These are phyloP conservation scores for Catocala sponsa DNA, from an alignment of 2,888 invertebrate genomes.

Conservation along the genomic window DNA sequence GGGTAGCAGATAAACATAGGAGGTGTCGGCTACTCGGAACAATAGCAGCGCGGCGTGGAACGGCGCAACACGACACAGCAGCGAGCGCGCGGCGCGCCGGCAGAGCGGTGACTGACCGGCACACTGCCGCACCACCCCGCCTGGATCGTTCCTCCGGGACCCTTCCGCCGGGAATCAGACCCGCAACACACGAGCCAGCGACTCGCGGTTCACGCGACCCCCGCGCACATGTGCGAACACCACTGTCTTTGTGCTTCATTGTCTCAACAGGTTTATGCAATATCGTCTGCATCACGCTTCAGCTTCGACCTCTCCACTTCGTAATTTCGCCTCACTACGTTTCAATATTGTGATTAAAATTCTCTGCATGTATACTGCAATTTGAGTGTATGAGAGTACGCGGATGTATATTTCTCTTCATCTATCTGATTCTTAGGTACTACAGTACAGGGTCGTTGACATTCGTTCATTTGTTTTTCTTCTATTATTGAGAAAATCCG, in stretches of 20 bases:
- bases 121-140: constrained; percentile 84
- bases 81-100: constrained; percentile 83
- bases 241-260: constrained; percentile 60
- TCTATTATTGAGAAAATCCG: constrained; percentile 37
- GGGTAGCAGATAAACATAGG: constrained; percentile 75
- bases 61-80: constrained; percentile 57
- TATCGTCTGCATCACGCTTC: constrained; percentile 36
- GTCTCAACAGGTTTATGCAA: constrained; percentile 56
- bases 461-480: constrained; percentile 42
- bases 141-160: constrained; percentile 81
- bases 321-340: constrained; percentile 30
- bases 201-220: constrained; percentile 64
- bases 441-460: constrained; percentile 47
- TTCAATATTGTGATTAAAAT: constrained; percentile 45
- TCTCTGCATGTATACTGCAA: constrained; percentile 44
- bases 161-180: constrained; percentile 81
- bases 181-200: constrained; percentile 61
- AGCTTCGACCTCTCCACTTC: constrained; percentile 28
- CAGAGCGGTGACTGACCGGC: constrained; percentile 87
- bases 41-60: constrained; percentile 63
- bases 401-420: constrained; percentile 44
- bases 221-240: constrained; percentile 61
- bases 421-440: constrained; percentile 45
- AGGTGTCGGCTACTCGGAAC: constrained; percentile 67
- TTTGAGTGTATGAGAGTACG: constrained; percentile 44